A percentile compares a stretch with the other conserved stretches of the same genome.
These are phyloP conservation scores for Euura lappo DNA, from an alignment of 1,140 invertebrate species.

Conservation along the genomic window DNA sequence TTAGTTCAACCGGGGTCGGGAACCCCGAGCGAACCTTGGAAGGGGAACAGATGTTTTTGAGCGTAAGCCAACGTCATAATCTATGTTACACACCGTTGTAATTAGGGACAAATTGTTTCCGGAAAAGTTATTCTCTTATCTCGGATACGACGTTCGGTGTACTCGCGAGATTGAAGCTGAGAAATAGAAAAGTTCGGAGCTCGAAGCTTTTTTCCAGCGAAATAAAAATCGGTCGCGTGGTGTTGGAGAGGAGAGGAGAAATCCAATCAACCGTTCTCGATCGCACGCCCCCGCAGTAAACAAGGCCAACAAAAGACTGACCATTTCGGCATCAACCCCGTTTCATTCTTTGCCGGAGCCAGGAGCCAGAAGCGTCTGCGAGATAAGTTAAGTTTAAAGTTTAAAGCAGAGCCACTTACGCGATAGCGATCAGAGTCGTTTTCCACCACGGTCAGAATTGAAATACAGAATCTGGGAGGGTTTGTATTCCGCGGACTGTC, in stretches of 20 bases:
- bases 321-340: slow-evolving; percentile 39
- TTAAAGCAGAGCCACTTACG: slow-evolving; percentile 45
- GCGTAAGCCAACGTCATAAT: slow-evolving; percentile 58
- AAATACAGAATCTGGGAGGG: not conserved
- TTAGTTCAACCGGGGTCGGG: not conserved
- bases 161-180: too few species aligned
- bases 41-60: slow-evolving; percentile 62
- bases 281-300: slow-evolving; percentile 58
- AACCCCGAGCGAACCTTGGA: slow-evolving; percentile 10
- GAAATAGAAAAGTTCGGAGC: not conserved
- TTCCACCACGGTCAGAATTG: not conserved
- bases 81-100: slow-evolving; percentile 60
- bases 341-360: slow-evolving; percentile 41
- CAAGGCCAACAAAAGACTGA: slow-evolving; percentile 59
- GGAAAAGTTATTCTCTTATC: too few species aligned
- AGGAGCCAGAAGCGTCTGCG: slow-evolving; percentile 41
- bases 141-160: too few species aligned
- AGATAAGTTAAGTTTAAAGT: slow-evolving; percentile 59
- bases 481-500: not conserved
- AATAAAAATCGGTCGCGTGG: slow-evolving; percentile 6
- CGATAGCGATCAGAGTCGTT: slow-evolving; percentile 2
- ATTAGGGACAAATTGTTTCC: slow-evolving; percentile 53
- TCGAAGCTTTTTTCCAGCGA: slow-evolving; percentile 16
- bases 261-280: slow-evolving; percentile 47
- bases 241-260: slow-evolving; percentile 29